Evolutionary conservation across 2,797 vertebrate genomes (phyloP), one percentile per base, ranked within the genome.

Genomic region (Aeoliscus strigatus): DNA sequence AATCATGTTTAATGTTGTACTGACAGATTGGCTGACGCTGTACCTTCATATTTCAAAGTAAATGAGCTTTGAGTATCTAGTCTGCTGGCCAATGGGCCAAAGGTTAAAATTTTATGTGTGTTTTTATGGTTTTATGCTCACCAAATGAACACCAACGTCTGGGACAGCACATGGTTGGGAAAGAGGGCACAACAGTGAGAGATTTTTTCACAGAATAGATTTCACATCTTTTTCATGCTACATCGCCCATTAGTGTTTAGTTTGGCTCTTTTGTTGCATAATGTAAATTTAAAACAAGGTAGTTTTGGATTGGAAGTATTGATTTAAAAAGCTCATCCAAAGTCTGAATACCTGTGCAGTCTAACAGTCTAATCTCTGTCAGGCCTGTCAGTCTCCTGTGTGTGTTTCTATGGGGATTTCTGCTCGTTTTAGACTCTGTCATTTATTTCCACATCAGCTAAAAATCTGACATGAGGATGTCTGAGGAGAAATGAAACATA

Each of bases 151-250:
- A 60, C 43, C 51, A 31, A 2, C n/a, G 61, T 79, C 72, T 79
- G 61, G 60, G 66, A 79, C 63, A 60, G 66, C 38, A 31, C 23
- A 29, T 51, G 27, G 54, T 40, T 17, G 61, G 38, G 34, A 56
- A 34, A 45, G 47, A 48, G 66, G 62, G 60, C 60, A 50, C 57
- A 33, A 58, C 66, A 52, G 63, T 23, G 59, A 50, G 72, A 55
- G 15, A 5, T 70, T 67, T 73, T 74, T 73, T 80, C 73, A 61
- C 70, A 56, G 66, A 65, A 69, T 66, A 51, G 73, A 85, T 80
- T 88, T 88, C 84, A 83, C 66, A 81, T 80, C 77, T 71, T 81
- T 86, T 87, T 83, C 81, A 78, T 80, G 87, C 80, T 86, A 84
- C 86, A 80, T 86, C 61, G 57, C 68, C 77, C 70, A 51, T 87